Evolutionary conservation across 1,140 invertebrate species (phyloP).

Genomic region (Akabosia matsudoensis): DNA sequence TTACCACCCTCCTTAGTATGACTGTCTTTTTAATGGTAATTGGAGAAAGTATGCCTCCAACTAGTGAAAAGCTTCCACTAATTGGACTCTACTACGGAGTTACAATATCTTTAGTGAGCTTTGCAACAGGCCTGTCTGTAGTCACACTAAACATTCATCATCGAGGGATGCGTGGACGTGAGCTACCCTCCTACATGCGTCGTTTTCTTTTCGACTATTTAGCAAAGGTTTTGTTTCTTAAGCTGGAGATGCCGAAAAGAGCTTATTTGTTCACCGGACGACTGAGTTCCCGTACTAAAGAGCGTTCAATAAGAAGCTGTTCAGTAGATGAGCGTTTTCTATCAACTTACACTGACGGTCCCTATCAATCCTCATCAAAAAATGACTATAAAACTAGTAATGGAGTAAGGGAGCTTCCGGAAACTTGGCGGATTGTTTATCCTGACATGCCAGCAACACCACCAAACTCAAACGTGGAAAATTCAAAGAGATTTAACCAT

Average conservation of each 20-base stretch:
- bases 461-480: too few relatives aligned
- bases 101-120: slow-evolving; percentile 63
- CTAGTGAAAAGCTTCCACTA: slow-evolving; percentile 59
- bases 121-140: slow-evolving; percentile 61
- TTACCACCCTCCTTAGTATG: slow-evolving; percentile 57
- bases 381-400: neutral
- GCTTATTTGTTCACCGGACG: slow-evolving; percentile 14
- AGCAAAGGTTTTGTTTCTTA: slow-evolving; percentile 56
- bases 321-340: too few relatives aligned
- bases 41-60: slow-evolving; percentile 62
- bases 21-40: slow-evolving; percentile 65
- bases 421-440: slow-evolving; percentile 42
- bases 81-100: slow-evolving; percentile 64
- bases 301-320: neutral
- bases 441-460: slow-evolving; percentile 38
- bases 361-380: neutral
- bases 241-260: slow-evolving; percentile 51
- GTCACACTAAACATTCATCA: slow-evolving; percentile 61
- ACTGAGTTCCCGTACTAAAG: neutral
- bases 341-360: neutral
- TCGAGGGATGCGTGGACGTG: slow-evolving; percentile 56
- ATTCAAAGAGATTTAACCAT: too few relatives aligned
- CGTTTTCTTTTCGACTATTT: slow-evolving; percentile 58
- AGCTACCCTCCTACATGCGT: slow-evolving; percentile 56
- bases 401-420: neutral